Evolutionary conservation across 2,113 vertebrate species (phyloP).

Genomic region (Spea multiplicata): DNA sequence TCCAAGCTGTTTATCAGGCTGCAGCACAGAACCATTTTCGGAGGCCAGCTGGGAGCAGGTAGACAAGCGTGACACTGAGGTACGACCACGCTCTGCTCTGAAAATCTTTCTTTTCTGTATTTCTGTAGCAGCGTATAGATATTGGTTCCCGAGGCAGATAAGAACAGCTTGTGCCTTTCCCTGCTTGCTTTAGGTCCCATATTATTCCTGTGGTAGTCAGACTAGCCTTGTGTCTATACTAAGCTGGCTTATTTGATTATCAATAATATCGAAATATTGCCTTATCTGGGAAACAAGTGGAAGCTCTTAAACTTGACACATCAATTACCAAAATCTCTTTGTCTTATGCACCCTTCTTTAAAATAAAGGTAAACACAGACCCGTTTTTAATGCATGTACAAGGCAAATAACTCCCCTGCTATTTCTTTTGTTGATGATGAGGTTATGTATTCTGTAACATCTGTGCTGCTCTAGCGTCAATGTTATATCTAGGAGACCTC

Average conservation of each 20-base stretch:
- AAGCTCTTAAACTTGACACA: too few relatives aligned
- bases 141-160: not conserved
- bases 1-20: conserved; percentile 93
- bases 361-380: too few relatives aligned
- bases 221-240: not conserved
- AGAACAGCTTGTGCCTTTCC: not conserved
- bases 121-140: not conserved
- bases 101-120: conserved; percentile 26
- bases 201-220: not conserved
- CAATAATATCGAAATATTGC: too few relatives aligned
- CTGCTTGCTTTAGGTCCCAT: not conserved
- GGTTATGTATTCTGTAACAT: too few relatives aligned
- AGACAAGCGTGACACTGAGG: conserved; percentile 97
- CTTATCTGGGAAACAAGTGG: too few relatives aligned
- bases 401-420: too few relatives aligned
- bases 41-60: conserved; percentile 99
- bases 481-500: too few relatives aligned
- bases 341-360: too few relatives aligned
- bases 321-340: too few relatives aligned
- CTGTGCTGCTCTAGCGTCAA: too few relatives aligned
- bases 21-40: conserved; percentile 96
- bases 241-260: not conserved
- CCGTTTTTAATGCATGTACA: too few relatives aligned
- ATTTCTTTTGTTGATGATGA: too few relatives aligned
- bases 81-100: conserved; percentile 59